Evolutionary conservation across 2,797 vertebrate species (phyloP), one percentile per base, ranked within the genome.

Genomic region (Eptatretus atami): DNA sequence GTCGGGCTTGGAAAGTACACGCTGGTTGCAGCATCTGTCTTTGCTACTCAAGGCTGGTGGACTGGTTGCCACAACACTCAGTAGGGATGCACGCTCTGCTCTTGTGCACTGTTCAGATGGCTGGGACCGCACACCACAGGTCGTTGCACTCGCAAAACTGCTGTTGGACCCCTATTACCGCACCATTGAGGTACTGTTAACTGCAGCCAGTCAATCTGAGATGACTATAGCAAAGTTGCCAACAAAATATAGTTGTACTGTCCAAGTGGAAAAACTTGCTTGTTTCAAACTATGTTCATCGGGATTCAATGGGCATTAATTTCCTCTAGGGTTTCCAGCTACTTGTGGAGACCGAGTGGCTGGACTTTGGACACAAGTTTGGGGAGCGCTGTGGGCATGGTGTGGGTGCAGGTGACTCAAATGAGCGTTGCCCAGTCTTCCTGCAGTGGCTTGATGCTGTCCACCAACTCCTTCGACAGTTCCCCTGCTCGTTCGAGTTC

Each of bases 401-500:
- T 14, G 88, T 93, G 71, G 90, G 87, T 68, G 83, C 87, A 0
- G 90, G 93, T 11, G 90, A 98, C 71, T 70, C 86, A 67, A 98
- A 93, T 3, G 90, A 98, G 70, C 85, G 88, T 69, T 98, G 90
- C 70, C 88, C 90, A 0, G 90, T 98, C 71, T 98, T 95, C 67
- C 73, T 96, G 70, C 90, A 96, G 77, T 96, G 90, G 90, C 76
- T 96, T 67, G 90, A 96, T 77, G 93, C 85, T 15, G 90, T 93
- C 67, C 90, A 98, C 74, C 90, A 98, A 74, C 81, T 98, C 71
- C 88, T 93, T 75, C 82, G 87, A 73, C 90, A 98, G 73, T 98
- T 94, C 72, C 90, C 90, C n/a, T 98, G 90, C 74, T 94, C 87
- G 70, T 98, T 98, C 68, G 88, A 95, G 75, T 98, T 98, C 70